Base-by-base conservation (phyloP, 2,888 invertebrate genomes). In the Gymnosoma rotundatum region DNA sequence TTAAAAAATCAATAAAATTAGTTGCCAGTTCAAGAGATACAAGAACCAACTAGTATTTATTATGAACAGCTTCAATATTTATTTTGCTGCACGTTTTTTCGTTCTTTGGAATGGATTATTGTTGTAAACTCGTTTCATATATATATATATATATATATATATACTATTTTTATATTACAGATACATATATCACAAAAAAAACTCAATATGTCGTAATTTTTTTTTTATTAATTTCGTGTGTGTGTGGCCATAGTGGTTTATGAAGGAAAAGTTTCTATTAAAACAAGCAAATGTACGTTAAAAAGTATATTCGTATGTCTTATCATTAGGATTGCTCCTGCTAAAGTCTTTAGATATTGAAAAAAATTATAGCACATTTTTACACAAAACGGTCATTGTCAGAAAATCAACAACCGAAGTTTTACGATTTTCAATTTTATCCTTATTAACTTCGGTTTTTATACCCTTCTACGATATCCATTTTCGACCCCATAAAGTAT, bases 1-100 rank as follows among this genome's bases (percentile, higher is more conserved):
- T 73, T 63, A 63, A 38, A n/a, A 76, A 76, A 76, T 76, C 75
- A 76, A 76, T 76, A 76, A 76, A 76, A 76, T 76, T 50, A 67
- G 67, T 76, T 67, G 75, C 66, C 75, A 67, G 36, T 66, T 75
- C n/a, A 42, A 56, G 36, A 58, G 75, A 58, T 38, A 36, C 5
- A 36, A 36, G 36, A 56, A 45, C 5, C 36, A 36, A 36, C 36
- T 36, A 36, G 36, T 48, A 9, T 38, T 61, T 73, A 48, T 32
- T 75, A 48, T 21, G 14, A 72, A 38, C 61, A 36, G 63, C 63
- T 73, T 73, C 52, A 63, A 63, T 61, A 73, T 52, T 61, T 52
- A 63, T 73, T 52, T 63, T 63, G 52, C 63, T 63, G 73, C 73
- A 73, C n/a, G 21, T 50, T 61, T 45, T 10, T 20, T 50, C 16